Conservation (phyloP, 2,797 vertebrate species). For the Pagetopsis macropterus region DNA sequence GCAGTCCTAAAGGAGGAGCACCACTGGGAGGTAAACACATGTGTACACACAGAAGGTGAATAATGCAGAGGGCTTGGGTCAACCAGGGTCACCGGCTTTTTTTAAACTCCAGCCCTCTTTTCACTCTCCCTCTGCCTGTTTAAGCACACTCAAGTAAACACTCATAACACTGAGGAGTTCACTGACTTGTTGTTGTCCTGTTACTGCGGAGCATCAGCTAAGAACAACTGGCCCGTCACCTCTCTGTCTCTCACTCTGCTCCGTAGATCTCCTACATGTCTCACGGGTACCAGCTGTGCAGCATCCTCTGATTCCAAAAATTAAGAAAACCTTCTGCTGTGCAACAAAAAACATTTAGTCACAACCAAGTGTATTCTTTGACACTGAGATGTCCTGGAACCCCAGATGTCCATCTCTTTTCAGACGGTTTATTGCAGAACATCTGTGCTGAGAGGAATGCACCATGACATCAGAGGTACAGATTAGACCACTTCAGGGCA, state of each 20-base stretch:
- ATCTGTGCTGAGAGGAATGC: constrained; percentile 63
- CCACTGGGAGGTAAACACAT: constrained; percentile 43
- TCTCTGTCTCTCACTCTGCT: constrained; percentile 37
- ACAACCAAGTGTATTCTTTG: constrained; percentile 46
- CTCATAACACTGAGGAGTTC: constrained; percentile 61
- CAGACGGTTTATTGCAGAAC: constrained; percentile 58
- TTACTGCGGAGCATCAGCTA: constrained; percentile 42
- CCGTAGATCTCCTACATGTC: constrained; percentile 51
- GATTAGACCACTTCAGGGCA: constrained; percentile 54
- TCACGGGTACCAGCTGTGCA: constrained; percentile 45
- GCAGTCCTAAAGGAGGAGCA: constrained; percentile 38
- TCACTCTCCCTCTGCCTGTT: constrained; percentile 25
- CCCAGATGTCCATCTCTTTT: constrained; percentile 62
- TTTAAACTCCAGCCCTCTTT: constrained; percentile 40
- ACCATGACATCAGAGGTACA: constrained; percentile 58
- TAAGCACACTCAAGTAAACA: constrained; percentile 40
- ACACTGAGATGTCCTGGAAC: constrained; percentile 32
- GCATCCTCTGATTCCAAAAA: constrained; percentile 45
- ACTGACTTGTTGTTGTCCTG: constrained; percentile 49
- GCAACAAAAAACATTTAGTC: constrained; percentile 48
- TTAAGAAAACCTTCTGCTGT: constrained; percentile 33
- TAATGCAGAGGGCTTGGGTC: constrained; percentile 36
- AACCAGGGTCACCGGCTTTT: constrained; percentile 40
- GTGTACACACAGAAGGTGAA: constrained; percentile 9
- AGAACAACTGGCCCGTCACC: constrained; percentile 48